Percentiles rank a stretch among this genome's conserved stretches.
Evolutionary conservation across 2,888 invertebrate genomes (phyloP).

Genomic region (Caradrina kadenii): DNA sequence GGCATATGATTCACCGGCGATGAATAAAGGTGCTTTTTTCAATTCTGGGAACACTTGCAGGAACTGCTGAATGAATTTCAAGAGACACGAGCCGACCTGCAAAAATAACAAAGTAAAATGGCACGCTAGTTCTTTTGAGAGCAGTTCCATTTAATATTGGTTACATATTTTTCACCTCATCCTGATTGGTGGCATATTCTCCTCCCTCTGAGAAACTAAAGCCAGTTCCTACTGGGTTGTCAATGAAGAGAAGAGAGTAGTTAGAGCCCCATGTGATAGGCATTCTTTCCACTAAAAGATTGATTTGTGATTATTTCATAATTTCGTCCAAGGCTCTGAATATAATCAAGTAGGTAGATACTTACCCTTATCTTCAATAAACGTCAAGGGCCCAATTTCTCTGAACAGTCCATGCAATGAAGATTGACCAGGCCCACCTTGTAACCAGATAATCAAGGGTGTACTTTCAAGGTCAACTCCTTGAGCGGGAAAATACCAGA

Average conservation of each 20-base stretch:
- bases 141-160: neutral
- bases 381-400: constrained; percentile 79
- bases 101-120: neutral
- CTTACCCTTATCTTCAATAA: constrained; percentile 28
- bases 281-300: constrained; percentile 39
- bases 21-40: constrained; percentile 74
- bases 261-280: constrained; percentile 59
- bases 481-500: constrained; percentile 93
- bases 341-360: neutral
- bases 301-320: neutral
- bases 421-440: constrained; percentile 84
- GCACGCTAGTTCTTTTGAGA: too few species aligned
- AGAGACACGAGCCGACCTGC: constrained; percentile 9
- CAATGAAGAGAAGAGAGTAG: constrained; percentile 87
- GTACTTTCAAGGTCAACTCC: constrained; percentile 67
- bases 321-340: neutral
- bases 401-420: constrained; percentile 82
- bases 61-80: constrained; percentile 24
- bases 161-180: constrained; percentile 23
- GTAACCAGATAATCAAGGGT: constrained; percentile 83
- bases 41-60: constrained; percentile 81
- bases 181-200: constrained; percentile 29
- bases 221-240: constrained; percentile 89
- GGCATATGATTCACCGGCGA: constrained; percentile 90
- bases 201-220: constrained; percentile 38